phyloP scores from a whole-genome alignment of 2,797 vertebrate species.

The Hephaestus fuliginosus region DNA sequence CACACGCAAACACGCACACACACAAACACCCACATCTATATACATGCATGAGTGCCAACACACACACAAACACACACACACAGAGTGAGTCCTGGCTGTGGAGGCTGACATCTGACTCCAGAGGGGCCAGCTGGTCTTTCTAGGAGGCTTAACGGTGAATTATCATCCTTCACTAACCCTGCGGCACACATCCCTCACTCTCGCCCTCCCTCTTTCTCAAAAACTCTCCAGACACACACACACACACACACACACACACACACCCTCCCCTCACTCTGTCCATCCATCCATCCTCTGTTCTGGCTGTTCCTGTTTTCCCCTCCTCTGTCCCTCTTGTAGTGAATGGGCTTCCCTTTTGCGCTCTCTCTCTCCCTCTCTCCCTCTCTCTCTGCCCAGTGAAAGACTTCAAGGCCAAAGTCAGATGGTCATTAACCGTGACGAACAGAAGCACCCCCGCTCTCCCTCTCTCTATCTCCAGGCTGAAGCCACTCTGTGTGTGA shows the following conservation, averaged over 20 bases:
- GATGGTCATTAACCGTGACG: conserved; percentile 80
- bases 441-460: conserved; percentile 56
- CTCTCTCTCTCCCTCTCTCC: conserved; percentile 37
- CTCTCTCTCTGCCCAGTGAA: conserved; percentile 62
- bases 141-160: conserved; percentile 87
- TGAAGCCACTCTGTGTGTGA: conserved; percentile 35
- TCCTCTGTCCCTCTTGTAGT: conserved; percentile 64
- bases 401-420: conserved; percentile 85
- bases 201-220: conserved; percentile 63
- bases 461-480: conserved; percentile 24
- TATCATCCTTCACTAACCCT: conserved; percentile 86
- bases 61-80: conserved; percentile 48
- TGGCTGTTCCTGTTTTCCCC: conserved; percentile 58
- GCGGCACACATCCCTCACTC: conserved; percentile 77
- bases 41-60: conserved; percentile 55
- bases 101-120: conserved; percentile 86
- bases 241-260: conserved; percentile 45
- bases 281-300: conserved; percentile 67
- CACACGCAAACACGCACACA: conserved; percentile 30
- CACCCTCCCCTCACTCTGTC: conserved; percentile 1
- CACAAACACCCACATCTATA: conserved; percentile 27
- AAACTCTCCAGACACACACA: conserved; percentile 62
- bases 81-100: conserved; percentile 75
- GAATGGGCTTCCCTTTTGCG: conserved; percentile 75
- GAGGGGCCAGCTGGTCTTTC: conserved; percentile 87